Conservation (phyloP, 2,113 vertebrate genomes). For the Oryzias curvinotus region DNA sequence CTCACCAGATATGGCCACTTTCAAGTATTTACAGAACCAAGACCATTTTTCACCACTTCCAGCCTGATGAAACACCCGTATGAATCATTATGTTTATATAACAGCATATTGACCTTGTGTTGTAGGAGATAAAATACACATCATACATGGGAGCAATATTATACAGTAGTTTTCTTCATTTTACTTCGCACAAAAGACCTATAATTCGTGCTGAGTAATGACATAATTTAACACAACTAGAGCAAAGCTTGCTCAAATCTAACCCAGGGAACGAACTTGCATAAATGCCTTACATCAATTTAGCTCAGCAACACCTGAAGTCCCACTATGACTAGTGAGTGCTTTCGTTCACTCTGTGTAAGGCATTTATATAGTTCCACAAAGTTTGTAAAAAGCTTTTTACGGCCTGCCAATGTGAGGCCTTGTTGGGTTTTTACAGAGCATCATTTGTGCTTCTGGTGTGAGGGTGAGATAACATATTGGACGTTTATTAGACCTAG, state of each 20-base stretch:
- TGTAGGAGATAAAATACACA: slow-evolving; percentile 40
- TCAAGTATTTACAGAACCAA: slow-evolving; percentile 33
- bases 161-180: slow-evolving; percentile 36
- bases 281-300: slow-evolving; percentile 14
- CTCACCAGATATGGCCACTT: slow-evolving; percentile 17
- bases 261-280: slow-evolving; percentile 17
- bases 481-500: slow-evolving; percentile 73
- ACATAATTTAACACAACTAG: slow-evolving; percentile 12
- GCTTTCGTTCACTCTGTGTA: slow-evolving; percentile 12
- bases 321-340: slow-evolving; percentile 21
- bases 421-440: slow-evolving; percentile 72
- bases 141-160: slow-evolving; percentile 16
- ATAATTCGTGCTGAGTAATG: slow-evolving; percentile 6
- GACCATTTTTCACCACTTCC: slow-evolving; percentile 37
- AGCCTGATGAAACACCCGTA: slow-evolving; percentile 37
- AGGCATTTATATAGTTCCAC: slow-evolving; percentile 61
- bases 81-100: slow-evolving; percentile 58
- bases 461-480: slow-evolving; percentile 65
- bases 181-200: slow-evolving; percentile 13
- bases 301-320: slow-evolving; percentile 15
- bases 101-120: slow-evolving; percentile 58
- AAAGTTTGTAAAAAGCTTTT: slow-evolving; percentile 70
- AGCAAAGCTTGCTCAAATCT: slow-evolving; percentile 20
- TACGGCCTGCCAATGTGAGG: slow-evolving; percentile 57
- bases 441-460: slow-evolving; percentile 61